Evolutionary conservation across 2,888 invertebrate species (phyloP).

Genomic region (Ophion ventricosus): DNA sequence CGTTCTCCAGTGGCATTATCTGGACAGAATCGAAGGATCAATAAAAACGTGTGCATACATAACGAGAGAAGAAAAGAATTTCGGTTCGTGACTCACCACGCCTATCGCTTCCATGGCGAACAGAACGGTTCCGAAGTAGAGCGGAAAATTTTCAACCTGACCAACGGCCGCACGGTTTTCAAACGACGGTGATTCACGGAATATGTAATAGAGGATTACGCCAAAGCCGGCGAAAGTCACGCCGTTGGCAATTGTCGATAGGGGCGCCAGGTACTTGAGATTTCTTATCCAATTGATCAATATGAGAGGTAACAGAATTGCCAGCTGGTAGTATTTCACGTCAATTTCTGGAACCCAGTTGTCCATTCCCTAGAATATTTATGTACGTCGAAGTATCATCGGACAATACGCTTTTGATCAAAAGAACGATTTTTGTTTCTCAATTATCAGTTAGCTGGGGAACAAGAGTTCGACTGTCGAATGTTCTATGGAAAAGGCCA

Average conservation of each 20-base stretch:
- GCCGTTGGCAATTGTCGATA: slow-evolving; percentile 94
- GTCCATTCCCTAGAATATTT: slow-evolving; percentile 83
- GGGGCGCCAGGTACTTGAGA: slow-evolving; percentile 94
- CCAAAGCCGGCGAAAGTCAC: slow-evolving; percentile 93
- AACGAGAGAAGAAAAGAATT: neutral
- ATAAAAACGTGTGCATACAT: neutral
- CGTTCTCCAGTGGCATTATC: slow-evolving; percentile 96
- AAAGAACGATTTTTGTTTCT: neutral
- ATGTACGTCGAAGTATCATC: slow-evolving; percentile 42
- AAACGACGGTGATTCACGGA: slow-evolving; percentile 88
- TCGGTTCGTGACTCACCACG: slow-evolving; percentile 86
- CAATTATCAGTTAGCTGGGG: too few relatives aligned
- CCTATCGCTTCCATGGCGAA: slow-evolving; percentile 98
- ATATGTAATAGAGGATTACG: slow-evolving; percentile 93
- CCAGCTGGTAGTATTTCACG: slow-evolving; percentile 88
- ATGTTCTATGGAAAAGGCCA: too few relatives aligned
- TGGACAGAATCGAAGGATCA: slow-evolving; percentile 79
- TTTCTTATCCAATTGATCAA: slow-evolving; percentile 93
- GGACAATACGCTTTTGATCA: too few relatives aligned
- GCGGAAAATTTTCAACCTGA: slow-evolving; percentile 89
- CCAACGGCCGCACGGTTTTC: slow-evolving; percentile 88
- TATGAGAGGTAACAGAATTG: slow-evolving; percentile 86
- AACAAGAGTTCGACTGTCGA: neutral
- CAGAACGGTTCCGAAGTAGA: slow-evolving; percentile 98
- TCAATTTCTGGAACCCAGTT: slow-evolving; percentile 81